A percentile compares a stretch with the other conserved stretches of the same genome.
Conservation (phyloP, 2,113 vertebrate species). For the Haemorhous mexicanus region DNA sequence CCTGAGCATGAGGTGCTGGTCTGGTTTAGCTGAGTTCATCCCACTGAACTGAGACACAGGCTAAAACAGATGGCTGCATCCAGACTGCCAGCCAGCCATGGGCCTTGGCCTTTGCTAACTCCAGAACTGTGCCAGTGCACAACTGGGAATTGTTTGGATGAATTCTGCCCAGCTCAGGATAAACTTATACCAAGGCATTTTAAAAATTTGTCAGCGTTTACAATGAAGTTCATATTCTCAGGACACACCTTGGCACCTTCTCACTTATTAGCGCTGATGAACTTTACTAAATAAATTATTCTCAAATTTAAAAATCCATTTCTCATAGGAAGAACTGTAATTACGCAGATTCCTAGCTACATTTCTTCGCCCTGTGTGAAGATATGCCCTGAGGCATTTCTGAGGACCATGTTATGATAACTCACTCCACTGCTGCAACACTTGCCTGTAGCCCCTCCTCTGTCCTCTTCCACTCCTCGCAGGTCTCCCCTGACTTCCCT, state of each 20-base stretch:
- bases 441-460: neutral
- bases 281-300: neutral
- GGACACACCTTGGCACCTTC: neutral
- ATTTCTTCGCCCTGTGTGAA: neutral
- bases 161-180: neutral
- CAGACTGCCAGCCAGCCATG: neutral
- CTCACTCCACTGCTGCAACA: neutral
- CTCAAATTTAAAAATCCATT: neutral
- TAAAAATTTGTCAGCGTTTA: neutral
- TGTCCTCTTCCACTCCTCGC: neutral
- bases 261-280: neutral
- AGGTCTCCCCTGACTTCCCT: neutral
- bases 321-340: neutral
- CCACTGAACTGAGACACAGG: neutral
- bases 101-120: neutral
- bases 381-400: neutral
- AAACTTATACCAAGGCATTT: neutral
- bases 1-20: neutral
- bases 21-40: neutral
- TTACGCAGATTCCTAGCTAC: neutral
- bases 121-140: neutral
- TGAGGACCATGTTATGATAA: neutral
- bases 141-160: neutral
- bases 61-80: neutral
- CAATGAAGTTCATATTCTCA: neutral